Conservation (phyloP, 2,888 invertebrate genomes). For the Thera britannica region DNA sequence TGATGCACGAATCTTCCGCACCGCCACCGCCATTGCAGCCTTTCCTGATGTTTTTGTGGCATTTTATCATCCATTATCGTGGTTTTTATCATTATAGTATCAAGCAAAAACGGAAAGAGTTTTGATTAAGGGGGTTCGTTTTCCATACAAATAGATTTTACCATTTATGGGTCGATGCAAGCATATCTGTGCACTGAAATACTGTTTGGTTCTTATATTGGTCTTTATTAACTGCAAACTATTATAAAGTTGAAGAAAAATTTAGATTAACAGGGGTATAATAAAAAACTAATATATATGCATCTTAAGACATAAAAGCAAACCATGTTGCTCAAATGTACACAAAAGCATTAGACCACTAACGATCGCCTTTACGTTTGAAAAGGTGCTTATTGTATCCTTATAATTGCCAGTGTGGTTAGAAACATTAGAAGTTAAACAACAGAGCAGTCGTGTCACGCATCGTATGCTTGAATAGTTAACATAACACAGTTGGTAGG, state of each 20-base stretch:
- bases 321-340: constrained; percentile 9
- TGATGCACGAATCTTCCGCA: constrained; percentile 37
- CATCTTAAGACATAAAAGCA: constrained; percentile 3
- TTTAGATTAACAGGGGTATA: no score
- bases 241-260: no score
- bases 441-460: constrained; percentile 23
- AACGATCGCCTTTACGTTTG: constrained; percentile 12
- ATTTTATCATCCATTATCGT: constrained; percentile 13
- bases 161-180: no score
- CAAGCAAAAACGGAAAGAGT: neutral
- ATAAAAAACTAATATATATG: no score
- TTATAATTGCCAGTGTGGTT: constrained; percentile 11
- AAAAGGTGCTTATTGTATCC: constrained; percentile 8
- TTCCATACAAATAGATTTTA: no score
- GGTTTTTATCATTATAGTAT: neutral
- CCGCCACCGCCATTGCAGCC: constrained; percentile 2
- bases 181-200: no score
- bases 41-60: constrained; percentile 35
- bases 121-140: no score
- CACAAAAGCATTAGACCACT: constrained; percentile 4
- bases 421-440: constrained; percentile 27
- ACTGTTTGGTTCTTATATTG: no score
- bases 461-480: constrained; percentile 27
- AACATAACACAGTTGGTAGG: constrained; percentile 22
- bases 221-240: no score